phyloP scores from a whole-genome alignment of 2,797 vertebrate species.

The Bradypodion pumilum region DNA sequence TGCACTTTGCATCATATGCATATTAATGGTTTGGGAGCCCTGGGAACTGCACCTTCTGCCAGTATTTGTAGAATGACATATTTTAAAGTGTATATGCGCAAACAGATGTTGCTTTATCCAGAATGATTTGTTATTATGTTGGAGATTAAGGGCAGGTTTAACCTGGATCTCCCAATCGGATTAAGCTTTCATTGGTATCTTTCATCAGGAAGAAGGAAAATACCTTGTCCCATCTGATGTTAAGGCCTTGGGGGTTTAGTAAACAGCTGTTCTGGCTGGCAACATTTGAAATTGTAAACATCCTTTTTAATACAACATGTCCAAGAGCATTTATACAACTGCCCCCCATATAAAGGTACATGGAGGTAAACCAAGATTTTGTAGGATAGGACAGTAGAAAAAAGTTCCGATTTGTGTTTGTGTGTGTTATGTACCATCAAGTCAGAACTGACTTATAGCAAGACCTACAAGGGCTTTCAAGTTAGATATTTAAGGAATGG shows the following conservation, averaged over 20 bases:
- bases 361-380: neutral
- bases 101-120: constrained; percentile 27
- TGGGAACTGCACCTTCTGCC: neutral
- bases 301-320: neutral
- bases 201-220: neutral
- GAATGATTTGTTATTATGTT: constrained; percentile 18
- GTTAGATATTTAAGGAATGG: too few relatives aligned
- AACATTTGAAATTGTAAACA: neutral
- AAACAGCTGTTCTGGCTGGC: neutral
- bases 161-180: constrained; percentile 12
- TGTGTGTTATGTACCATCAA: neutral
- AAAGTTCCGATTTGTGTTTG: neutral
- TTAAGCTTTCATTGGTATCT: neutral
- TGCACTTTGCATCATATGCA: neutral
- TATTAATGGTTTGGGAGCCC: neutral
- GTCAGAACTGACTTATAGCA: too few relatives aligned
- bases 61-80: constrained; percentile 6
- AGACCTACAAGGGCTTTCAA: too few relatives aligned
- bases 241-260: constrained; percentile 5
- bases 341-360: neutral
- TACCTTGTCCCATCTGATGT: neutral
- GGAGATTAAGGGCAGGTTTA: constrained; percentile 33
- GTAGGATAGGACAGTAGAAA: neutral
- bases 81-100: constrained; percentile 2
- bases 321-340: neutral